phyloP scores from a whole-genome alignment of 2,797 vertebrate species.

The Oreortyx pictus region DNA sequence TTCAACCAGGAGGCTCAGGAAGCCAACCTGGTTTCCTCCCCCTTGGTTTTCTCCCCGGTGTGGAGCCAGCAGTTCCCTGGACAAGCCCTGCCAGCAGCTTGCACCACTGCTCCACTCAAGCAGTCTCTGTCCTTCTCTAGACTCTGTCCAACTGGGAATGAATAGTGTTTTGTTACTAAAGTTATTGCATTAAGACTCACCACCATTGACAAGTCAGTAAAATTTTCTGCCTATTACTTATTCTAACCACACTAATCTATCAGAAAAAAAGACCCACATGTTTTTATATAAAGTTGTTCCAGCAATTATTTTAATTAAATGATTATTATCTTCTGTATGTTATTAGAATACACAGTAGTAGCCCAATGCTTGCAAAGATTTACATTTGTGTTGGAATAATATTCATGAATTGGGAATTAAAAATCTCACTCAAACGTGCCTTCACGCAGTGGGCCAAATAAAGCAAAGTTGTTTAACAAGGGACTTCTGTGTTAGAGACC shows the following conservation, averaged over 20 bases:
- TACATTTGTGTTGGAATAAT: slow-evolving; percentile 62
- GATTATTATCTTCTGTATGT: slow-evolving; percentile 30
- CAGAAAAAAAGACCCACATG: neutral
- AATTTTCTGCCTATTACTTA: slow-evolving; percentile 1
- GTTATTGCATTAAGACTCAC: slow-evolving; percentile 38
- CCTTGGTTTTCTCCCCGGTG: neutral
- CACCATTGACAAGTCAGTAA: slow-evolving; percentile 24
- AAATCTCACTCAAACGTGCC: slow-evolving; percentile 60
- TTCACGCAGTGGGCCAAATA: slow-evolving; percentile 70
- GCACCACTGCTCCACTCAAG: neutral
- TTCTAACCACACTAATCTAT: neutral
- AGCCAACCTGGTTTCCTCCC: slow-evolving; percentile 21
- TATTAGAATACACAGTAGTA: slow-evolving; percentile 40
- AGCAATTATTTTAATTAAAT: slow-evolving; percentile 45
- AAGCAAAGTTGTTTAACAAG: slow-evolving; percentile 71
- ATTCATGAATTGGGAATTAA: slow-evolving; percentile 67
- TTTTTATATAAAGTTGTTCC: neutral
- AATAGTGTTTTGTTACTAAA: slow-evolving; percentile 34
- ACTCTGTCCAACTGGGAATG: slow-evolving; percentile 26
- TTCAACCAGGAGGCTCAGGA: neutral
- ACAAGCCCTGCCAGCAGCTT: neutral
- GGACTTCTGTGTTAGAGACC: slow-evolving; percentile 67
- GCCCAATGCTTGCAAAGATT: slow-evolving; percentile 32
- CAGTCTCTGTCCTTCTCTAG: neutral
- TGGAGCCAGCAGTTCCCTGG: slow-evolving; percentile 9